Evolutionary conservation across 1,140 invertebrate species (phyloP).

Genomic region (Bombus sibiricus): DNA sequence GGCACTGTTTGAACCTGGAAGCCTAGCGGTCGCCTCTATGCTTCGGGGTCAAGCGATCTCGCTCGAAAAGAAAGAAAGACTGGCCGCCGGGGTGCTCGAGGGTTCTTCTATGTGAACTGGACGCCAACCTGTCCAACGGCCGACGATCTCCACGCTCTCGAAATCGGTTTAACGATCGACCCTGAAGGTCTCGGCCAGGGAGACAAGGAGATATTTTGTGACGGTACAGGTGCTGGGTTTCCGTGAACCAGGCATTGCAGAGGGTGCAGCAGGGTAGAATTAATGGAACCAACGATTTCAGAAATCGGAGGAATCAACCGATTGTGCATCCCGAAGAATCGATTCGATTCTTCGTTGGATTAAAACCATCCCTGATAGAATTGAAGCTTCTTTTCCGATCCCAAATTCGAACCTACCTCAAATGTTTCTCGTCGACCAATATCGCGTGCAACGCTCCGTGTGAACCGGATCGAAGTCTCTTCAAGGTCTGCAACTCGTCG

Average conservation of each 20-base stretch:
- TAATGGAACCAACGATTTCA: background rate
- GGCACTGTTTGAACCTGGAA: constrained; percentile 58
- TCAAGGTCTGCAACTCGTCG: constrained; percentile 39
- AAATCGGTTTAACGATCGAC: constrained; percentile 54
- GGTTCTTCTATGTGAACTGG: constrained; percentile 33
- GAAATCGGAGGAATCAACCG: too few relatives aligned
- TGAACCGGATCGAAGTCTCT: constrained; percentile 38
- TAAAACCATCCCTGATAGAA: too few relatives aligned
- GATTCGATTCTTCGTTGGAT: too few relatives aligned
- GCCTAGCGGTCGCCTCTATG: constrained; percentile 67
- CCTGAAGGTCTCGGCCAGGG: background rate
- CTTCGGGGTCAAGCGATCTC: constrained; percentile 72
- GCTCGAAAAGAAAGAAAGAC: constrained; percentile 67
- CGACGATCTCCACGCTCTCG: constrained; percentile 32
- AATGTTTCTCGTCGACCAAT: too few relatives aligned
- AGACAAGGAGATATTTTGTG: background rate
- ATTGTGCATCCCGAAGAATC: fast-evolving
- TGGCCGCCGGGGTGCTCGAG: constrained; percentile 29
- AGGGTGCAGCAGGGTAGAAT: background rate
- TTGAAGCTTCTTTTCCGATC: too few relatives aligned
- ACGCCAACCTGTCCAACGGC: constrained; percentile 34
- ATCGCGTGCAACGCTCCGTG: constrained; percentile 4
- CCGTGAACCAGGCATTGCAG: background rate
- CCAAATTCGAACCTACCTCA: too few relatives aligned
- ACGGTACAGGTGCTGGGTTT: background rate